A percentile compares a stretch with the other conserved stretches of the same genome.
phyloP scores from a whole-genome alignment of 2,888 invertebrate species.

The Falcaria lacertinaria region DNA sequence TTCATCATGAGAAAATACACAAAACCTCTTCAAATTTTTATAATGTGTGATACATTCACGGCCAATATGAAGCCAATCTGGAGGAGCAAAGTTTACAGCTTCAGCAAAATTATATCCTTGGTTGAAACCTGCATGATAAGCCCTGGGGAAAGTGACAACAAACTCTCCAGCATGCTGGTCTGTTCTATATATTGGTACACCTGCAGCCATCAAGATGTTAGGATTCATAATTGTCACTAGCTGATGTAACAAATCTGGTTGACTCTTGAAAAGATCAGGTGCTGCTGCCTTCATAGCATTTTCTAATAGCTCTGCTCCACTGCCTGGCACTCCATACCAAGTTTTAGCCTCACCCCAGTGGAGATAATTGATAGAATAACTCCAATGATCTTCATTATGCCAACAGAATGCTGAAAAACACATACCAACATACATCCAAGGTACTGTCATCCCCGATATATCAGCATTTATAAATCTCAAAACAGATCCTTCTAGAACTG shows the following conservation, averaged over 20 bases:
- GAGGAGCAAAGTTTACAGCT: conserved; percentile 91
- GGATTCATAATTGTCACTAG: conserved; percentile 90
- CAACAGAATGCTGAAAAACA: conserved; percentile 91
- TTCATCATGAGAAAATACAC: conserved; percentile 91
- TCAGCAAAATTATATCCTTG: conserved; percentile 91
- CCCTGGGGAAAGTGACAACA: conserved; percentile 88
- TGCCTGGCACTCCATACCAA: conserved; percentile 89
- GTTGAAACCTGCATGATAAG: conserved; percentile 90
- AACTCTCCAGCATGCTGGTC: conserved; percentile 90
- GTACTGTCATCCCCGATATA: conserved; percentile 86
- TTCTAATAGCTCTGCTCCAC: conserved; percentile 84
- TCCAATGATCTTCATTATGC: conserved; percentile 93
- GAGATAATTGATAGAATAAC: conserved; percentile 89
- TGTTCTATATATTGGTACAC: conserved; percentile 80
- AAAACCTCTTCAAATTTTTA: conserved; percentile 83
- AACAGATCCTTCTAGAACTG: conserved; percentile 84
- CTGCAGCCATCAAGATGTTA: conserved; percentile 82
- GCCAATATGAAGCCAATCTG: conserved; percentile 87
- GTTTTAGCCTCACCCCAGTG: conserved; percentile 92
- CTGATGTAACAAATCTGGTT: conserved; percentile 88
- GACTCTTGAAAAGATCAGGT: conserved; percentile 85
- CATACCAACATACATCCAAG: conserved; percentile 93
- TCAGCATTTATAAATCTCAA: conserved; percentile 86
- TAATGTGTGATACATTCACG: conserved; percentile 85
- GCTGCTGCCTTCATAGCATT: conserved; percentile 84